Evolutionary conservation across 2,113 vertebrate species (phyloP).

Genomic region (Sinocyclocheilus maitianheensis): DNA sequence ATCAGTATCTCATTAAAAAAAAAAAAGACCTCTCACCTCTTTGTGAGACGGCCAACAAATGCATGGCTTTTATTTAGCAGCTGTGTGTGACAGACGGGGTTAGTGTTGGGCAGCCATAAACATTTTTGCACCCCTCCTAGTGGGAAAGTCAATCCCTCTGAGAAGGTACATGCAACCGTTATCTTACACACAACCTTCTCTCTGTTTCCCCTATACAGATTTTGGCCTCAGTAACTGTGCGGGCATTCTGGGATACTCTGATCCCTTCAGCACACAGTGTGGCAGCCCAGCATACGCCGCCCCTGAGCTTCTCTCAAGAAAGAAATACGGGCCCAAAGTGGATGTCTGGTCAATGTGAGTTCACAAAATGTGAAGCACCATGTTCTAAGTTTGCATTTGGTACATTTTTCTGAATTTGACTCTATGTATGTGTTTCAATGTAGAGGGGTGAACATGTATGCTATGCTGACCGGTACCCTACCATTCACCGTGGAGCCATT

Average conservation of each 20-base stretch:
- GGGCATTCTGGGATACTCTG: constrained; percentile 92
- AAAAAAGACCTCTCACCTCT: constrained; percentile 63
- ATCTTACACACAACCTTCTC: background rate
- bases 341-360: constrained; percentile 99
- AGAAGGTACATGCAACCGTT: background rate
- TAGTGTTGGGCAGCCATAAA: constrained; percentile 45
- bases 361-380: background rate
- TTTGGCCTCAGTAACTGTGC: constrained; percentile 98
- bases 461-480: constrained; percentile 93
- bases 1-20: constrained; percentile 65
- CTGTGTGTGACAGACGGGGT: constrained; percentile 44
- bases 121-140: background rate
- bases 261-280: constrained; percentile 98
- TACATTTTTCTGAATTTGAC: background rate
- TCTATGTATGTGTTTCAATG: constrained; percentile 32
- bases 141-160: background rate
- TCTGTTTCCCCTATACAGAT: constrained; percentile 74
- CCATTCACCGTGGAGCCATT: constrained; percentile 98
- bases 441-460: constrained; percentile 98
- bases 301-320: constrained; percentile 93
- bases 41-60: constrained; percentile 59
- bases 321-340: constrained; percentile 97
- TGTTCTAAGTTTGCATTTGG: background rate
- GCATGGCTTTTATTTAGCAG: constrained; percentile 46
- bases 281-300: constrained; percentile 97